These are phyloP conservation scores for Thomomys bottae DNA, from an alignment of 2,113 vertebrate genomes.

Conservation along the genomic window DNA sequence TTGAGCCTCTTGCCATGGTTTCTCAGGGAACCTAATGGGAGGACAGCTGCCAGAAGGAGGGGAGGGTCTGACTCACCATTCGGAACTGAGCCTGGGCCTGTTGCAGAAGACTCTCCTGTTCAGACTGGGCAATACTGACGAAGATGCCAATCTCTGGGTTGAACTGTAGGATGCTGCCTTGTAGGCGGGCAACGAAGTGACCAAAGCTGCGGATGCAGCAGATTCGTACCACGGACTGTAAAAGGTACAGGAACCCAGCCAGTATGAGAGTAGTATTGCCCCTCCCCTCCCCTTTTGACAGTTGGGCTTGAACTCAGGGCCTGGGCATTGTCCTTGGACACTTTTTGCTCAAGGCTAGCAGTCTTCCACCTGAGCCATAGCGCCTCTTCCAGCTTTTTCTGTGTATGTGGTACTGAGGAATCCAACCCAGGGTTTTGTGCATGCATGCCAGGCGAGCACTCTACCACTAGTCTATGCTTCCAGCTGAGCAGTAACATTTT, in stretches of 20 bases:
- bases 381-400: no score
- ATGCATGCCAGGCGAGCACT: no score
- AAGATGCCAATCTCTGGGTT: slow-evolving; percentile 96
- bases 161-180: slow-evolving; percentile 97
- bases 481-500: no score
- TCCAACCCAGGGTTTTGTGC: no score
- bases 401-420: no score
- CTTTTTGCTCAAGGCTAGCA: no score
- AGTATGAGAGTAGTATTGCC: no score
- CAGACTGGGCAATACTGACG: slow-evolving; percentile 92
- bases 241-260: not conserved
- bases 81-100: slow-evolving; percentile 97
- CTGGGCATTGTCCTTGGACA: not conserved
- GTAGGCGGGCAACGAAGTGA: slow-evolving; percentile 94
- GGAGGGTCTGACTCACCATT: slow-evolving; percentile 90
- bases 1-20: not conserved
- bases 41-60: not conserved
- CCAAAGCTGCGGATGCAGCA: slow-evolving; percentile 97
- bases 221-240: slow-evolving; percentile 91
- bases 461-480: no score
- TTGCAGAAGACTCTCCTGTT: slow-evolving; percentile 93
- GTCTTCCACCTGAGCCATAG: no score
- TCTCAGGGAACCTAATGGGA: not conserved
- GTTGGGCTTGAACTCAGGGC: no score
- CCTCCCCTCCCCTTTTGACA: no score